Evolutionary conservation across 2,888 invertebrate genomes (phyloP).

Genomic region (Creontiades dilutus): DNA sequence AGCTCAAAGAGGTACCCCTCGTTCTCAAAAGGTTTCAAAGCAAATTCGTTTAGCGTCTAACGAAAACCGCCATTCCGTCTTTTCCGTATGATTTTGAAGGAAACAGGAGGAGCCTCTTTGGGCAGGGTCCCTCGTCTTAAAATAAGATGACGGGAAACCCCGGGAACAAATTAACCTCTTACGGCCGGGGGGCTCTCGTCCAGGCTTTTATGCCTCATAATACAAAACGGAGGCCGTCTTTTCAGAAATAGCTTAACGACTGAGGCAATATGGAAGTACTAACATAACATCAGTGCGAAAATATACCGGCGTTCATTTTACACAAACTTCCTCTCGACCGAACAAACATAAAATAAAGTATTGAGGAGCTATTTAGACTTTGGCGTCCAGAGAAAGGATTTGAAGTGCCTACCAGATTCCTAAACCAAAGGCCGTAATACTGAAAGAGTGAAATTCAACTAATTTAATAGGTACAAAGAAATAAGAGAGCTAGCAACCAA

Average conservation of each 20-base stretch:
- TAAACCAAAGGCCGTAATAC: too few relatives aligned
- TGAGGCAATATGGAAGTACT: slow-evolving; percentile 9
- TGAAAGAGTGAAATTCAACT: too few relatives aligned
- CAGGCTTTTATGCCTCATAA: slow-evolving; percentile 18
- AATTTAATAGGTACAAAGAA: too few relatives aligned
- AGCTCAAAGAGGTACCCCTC: background rate
- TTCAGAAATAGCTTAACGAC: slow-evolving; percentile 46
- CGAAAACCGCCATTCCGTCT: background rate
- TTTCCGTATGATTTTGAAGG: slow-evolving; percentile 3
- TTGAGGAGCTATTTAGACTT: background rate
- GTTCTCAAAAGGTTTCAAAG: slow-evolving; percentile 2
- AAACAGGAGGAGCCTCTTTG: background rate
- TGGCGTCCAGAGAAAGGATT: background rate
- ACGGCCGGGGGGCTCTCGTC: background rate
- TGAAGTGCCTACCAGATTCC: too few relatives aligned
- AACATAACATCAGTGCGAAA: slow-evolving; percentile 11
- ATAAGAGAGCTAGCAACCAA: too few relatives aligned
- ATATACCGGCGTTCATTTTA: background rate
- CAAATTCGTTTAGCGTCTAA: slow-evolving; percentile 4
- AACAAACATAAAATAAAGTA: background rate
- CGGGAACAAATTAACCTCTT: slow-evolving; percentile 37
- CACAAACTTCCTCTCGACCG: slow-evolving; percentile 15
- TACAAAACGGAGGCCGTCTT: slow-evolving; percentile 37
- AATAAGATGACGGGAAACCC: slow-evolving; percentile 20
- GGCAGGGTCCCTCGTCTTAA: background rate